Conservation (phyloP, 2,113 vertebrate genomes). For the Gavialis gangeticus region DNA sequence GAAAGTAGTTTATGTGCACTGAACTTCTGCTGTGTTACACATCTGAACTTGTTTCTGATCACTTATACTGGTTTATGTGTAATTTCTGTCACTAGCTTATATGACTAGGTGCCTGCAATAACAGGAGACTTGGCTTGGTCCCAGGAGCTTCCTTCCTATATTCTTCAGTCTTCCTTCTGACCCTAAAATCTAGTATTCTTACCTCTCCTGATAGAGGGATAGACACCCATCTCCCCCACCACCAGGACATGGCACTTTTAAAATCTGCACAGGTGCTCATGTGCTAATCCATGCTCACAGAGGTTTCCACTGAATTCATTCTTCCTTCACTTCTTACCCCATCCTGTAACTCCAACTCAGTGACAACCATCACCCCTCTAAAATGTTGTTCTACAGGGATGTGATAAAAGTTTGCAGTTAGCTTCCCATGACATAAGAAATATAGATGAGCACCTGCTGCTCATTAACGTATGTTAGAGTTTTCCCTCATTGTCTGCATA, state of each 20-base stretch:
- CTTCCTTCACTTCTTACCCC: neutral
- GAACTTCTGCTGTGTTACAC: no score
- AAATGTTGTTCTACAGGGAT: neutral
- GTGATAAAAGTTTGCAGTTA: neutral
- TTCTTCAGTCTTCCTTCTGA: neutral
- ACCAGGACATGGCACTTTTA: neutral
- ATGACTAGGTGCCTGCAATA: no score
- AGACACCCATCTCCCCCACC: neutral
- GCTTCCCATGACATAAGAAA: neutral
- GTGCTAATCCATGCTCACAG: neutral
- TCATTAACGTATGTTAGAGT: slow-evolving; percentile 54
- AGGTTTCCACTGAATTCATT: neutral
- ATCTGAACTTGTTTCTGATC: no score
- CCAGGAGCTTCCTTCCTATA: no score
- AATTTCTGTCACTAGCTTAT: no score
- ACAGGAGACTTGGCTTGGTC: no score
- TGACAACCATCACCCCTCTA: neutral
- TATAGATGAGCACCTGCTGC: slow-evolving; percentile 42
- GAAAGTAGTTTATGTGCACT: no score
- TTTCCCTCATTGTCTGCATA: slow-evolving; percentile 67
- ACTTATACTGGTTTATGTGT: no score
- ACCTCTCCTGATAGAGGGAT: neutral
- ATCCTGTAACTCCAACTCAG: neutral
- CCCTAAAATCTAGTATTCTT: neutral
- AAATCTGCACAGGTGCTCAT: neutral